A percentile compares a stretch with the other conserved stretches of the same genome.
phyloP scores from a whole-genome alignment of 2,797 vertebrate genomes.

The Hydrolagus colliei region DNA sequence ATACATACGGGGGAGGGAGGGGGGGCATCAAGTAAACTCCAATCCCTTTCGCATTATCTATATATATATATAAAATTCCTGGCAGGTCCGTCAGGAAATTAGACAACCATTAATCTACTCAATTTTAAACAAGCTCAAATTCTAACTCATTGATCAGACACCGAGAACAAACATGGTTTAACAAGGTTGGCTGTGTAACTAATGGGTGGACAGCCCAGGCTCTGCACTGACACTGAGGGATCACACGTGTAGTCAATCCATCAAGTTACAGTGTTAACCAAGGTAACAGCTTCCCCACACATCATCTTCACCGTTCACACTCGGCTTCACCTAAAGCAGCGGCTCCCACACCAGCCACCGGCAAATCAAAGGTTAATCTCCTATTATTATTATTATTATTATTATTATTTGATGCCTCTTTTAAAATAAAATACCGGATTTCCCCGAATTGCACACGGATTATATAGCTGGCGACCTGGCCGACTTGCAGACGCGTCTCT shows the following conservation, averaged over 20 bases:
- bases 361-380: not conserved
- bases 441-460: not conserved
- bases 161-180: slow-evolving; percentile 10
- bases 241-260: slow-evolving; percentile 80
- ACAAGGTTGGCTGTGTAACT: slow-evolving; percentile 60
- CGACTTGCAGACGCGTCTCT: no score
- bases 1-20: no score
- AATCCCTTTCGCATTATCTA: no score
- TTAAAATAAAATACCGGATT: not conserved
- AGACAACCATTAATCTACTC: slow-evolving; percentile 3
- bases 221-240: slow-evolving; percentile 63
- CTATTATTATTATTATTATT: no score
- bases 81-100: not conserved
- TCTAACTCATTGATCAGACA: not conserved
- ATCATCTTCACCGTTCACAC: slow-evolving; percentile 64
- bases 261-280: slow-evolving; percentile 81
- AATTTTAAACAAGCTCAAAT: not conserved
- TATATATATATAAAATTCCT: not conserved
- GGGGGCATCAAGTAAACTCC: no score
- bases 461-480: no score
- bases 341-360: not conserved
- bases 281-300: slow-evolving; percentile 68
- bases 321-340: not conserved
- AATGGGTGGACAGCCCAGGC: slow-evolving; percentile 64
- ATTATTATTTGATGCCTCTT: not conserved